Evolutionary conservation across 2,888 invertebrate species (phyloP).

Genomic region (Lasioglossum zephyrum): DNA sequence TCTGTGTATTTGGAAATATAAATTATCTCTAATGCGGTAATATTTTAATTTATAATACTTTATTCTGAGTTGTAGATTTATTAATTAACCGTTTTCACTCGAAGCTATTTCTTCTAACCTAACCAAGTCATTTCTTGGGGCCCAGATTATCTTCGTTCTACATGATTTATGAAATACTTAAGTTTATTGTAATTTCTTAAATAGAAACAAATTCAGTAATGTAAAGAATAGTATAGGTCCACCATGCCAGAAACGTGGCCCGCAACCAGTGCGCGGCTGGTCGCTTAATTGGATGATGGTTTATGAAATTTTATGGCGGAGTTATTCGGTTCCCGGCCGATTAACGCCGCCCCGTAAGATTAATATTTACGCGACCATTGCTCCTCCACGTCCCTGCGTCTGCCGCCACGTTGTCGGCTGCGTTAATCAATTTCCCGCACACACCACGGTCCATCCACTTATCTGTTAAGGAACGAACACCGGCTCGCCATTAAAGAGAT

Average conservation of each 20-base stretch:
- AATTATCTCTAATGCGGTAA: no score
- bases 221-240: no score
- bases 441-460: conserved; percentile 40
- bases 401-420: not conserved
- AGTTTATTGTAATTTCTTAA: no score
- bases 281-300: conserved; percentile 52
- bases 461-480: conserved; percentile 50
- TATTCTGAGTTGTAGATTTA: no score
- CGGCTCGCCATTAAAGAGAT: conserved; percentile 62
- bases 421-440: conserved; percentile 65
- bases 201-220: no score
- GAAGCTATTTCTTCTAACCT: no score
- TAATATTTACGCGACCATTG: conserved; percentile 42
- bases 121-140: no score
- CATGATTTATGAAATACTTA: no score
- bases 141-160: no score
- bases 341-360: conserved; percentile 36
- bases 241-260: not conserved
- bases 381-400: conserved; percentile 11
- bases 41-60: no score
- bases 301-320: conserved; percentile 35
- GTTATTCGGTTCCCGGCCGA: conserved; percentile 34
- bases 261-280: conserved; percentile 5
- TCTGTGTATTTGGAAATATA: no score
- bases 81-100: no score